Conservation (phyloP, 2,888 invertebrate species). For the Chaetogeoica ovagalla region DNA sequence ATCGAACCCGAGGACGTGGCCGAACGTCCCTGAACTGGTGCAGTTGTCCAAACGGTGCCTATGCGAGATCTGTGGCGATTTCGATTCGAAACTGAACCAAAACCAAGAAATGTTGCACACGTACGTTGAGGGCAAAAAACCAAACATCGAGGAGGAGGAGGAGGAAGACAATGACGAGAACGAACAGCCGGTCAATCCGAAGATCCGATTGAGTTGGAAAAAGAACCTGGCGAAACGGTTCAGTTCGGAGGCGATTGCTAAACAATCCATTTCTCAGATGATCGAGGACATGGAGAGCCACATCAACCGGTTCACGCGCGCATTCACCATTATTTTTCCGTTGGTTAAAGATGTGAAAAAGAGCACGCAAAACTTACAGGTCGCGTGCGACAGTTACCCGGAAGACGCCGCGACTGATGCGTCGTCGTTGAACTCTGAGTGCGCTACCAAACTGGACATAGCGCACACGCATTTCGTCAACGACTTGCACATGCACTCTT, state of each 20-base stretch:
- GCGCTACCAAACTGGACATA: slow-evolving; percentile 6
- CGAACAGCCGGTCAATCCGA: slow-evolving; percentile 15
- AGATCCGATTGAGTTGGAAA: slow-evolving; percentile 32
- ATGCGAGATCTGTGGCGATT: slow-evolving; percentile 42
- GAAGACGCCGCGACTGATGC: background rate
- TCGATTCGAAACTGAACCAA: slow-evolving; percentile 44
- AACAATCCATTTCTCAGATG: slow-evolving; percentile 43
- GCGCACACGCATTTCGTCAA: slow-evolving; percentile 21
- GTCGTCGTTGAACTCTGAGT: background rate
- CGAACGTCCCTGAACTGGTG: slow-evolving; percentile 31
- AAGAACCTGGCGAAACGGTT: slow-evolving; percentile 43
- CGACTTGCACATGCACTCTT: slow-evolving; percentile 17
- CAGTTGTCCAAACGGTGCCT: slow-evolving; percentile 36
- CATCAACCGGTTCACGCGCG: slow-evolving; percentile 15
- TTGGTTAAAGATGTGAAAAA: slow-evolving; percentile 16
- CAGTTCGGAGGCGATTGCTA: slow-evolving; percentile 32
- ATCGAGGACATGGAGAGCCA: slow-evolving; percentile 33
- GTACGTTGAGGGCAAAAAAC: slow-evolving; percentile 36
- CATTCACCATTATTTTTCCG: slow-evolving; percentile 37
- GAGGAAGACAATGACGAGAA: slow-evolving; percentile 30
- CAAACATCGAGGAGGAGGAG: slow-evolving; percentile 13
- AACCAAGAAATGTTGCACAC: slow-evolving; percentile 38
- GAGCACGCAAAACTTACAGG: slow-evolving; percentile 23
- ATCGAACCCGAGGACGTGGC: slow-evolving; percentile 35
- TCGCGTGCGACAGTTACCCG: slow-evolving; percentile 32